These are phyloP conservation scores for Anoura caudifer DNA, from an alignment of 2,113 vertebrate species.

Conservation along the genomic window DNA sequence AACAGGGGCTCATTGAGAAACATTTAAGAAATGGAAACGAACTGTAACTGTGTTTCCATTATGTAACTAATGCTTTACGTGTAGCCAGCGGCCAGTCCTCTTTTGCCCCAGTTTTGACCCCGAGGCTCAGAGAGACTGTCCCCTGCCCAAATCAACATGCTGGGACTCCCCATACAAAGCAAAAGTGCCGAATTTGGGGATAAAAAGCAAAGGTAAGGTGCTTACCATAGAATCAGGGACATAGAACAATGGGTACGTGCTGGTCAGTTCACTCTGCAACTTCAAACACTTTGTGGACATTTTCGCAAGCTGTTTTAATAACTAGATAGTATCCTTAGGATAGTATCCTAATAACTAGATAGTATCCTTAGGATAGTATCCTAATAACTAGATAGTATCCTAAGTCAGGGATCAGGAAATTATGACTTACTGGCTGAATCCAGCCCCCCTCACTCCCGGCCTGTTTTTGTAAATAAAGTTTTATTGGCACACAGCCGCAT, in stretches of 20 bases:
- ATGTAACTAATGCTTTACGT: fast-evolving
- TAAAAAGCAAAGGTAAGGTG: neutral
- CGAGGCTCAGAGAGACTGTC: neutral
- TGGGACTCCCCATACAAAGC: neutral
- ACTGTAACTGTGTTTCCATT: neutral
- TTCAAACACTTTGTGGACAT: neutral
- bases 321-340: no score
- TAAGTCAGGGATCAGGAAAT: neutral
- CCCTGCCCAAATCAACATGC: neutral
- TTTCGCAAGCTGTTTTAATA: neutral
- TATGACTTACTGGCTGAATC: neutral
- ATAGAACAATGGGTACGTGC: no score
- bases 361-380: neutral
- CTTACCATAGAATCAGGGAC: neutral
- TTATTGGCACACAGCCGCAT: neutral
- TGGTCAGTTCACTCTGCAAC: neutral
- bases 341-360: neutral
- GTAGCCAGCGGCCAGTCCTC: neutral
- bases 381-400: neutral
- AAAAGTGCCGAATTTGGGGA: fast-evolving
- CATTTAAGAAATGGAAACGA: neutral
- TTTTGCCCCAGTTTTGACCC: neutral
- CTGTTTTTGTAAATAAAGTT: slow-evolving; percentile 17
- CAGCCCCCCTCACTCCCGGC: no score
- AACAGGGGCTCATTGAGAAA: neutral